Evolutionary conservation across 2,888 invertebrate species (phyloP).

Genomic region (Crioceris asparagi): DNA sequence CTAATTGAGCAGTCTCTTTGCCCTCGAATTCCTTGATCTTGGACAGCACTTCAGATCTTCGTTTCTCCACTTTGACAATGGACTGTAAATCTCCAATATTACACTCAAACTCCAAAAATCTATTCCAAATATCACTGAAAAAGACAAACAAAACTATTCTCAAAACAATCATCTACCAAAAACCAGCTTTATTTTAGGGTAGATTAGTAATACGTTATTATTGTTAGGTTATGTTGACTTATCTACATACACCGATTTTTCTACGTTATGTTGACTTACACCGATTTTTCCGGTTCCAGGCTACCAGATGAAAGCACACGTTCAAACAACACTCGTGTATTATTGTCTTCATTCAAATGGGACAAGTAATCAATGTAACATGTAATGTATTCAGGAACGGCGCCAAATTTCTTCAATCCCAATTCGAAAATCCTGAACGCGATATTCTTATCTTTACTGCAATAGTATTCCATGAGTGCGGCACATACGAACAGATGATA

Average conservation of each 20-base stretch:
- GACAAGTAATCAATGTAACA: constrained; percentile 96
- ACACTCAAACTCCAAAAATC: constrained; percentile 96
- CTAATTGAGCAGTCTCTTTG: constrained; percentile 91
- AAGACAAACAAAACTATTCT: too few relatives aligned
- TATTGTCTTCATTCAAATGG: constrained; percentile 99
- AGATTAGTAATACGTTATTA: constrained; percentile 4
- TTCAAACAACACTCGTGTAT: constrained; percentile 97
- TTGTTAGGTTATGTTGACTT: too few relatives aligned
- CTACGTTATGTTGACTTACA: constrained; percentile 44
- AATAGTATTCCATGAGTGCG: constrained; percentile 98
- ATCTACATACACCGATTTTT: neutral
- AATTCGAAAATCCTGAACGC: constrained; percentile 95
- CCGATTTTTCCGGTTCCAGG: constrained; percentile 81
- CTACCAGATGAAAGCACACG: constrained; percentile 88
- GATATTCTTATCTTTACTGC: constrained; percentile 94
- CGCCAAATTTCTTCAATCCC: constrained; percentile 92
- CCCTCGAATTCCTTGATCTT: constrained; percentile 96
- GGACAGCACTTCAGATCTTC: constrained; percentile 81
- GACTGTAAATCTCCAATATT: constrained; percentile 96
- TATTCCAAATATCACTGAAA: constrained; percentile 90
- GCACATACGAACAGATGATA: constrained; percentile 96
- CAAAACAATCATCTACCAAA: too few relatives aligned
- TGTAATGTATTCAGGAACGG: constrained; percentile 88
- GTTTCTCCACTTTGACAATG: constrained; percentile 93
- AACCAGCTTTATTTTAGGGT: too few relatives aligned